A percentile compares a stretch with the other conserved stretches of the same genome.
Conservation (phyloP, 1,140 invertebrate genomes). For the Adoxophyes honmai region DNA sequence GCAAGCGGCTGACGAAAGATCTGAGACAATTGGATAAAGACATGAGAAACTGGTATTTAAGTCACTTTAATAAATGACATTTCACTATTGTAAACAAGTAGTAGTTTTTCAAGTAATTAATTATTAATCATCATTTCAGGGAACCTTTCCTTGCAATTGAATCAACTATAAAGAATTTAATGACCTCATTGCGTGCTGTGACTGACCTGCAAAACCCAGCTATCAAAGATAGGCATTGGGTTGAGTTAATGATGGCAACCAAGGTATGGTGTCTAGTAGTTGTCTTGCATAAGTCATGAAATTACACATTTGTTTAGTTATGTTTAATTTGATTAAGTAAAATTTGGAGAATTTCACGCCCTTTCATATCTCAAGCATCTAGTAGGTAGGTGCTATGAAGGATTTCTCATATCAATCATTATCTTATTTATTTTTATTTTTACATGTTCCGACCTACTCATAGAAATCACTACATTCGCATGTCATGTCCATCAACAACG, state of each 20-base stretch:
- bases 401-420: too few species aligned
- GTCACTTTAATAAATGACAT: too few species aligned
- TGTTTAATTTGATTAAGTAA: too few species aligned
- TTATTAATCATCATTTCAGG: constrained; percentile 35
- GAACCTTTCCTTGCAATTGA: constrained; percentile 82
- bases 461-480: constrained; percentile 48
- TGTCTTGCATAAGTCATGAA: too few species aligned
- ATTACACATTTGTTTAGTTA: too few species aligned
- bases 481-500: constrained; percentile 38
- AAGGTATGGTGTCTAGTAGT: constrained; percentile 81
- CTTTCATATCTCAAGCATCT: too few species aligned
- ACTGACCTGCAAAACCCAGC: constrained; percentile 96
- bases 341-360: too few species aligned
- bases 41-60: constrained; percentile 89
- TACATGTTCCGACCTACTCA: constrained; percentile 14
- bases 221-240: constrained; percentile 95
- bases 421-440: too few species aligned
- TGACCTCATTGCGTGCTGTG: constrained; percentile 93
- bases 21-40: constrained; percentile 92
- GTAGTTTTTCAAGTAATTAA: too few species aligned
- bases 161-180: constrained; percentile 88
- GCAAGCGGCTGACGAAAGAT: constrained; percentile 93
- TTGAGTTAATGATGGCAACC: constrained; percentile 93
- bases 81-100: too few species aligned
- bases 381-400: too few species aligned